Evolutionary conservation across 2,888 invertebrate genomes (phyloP).

Genomic region (Parnassius apollo): DNA sequence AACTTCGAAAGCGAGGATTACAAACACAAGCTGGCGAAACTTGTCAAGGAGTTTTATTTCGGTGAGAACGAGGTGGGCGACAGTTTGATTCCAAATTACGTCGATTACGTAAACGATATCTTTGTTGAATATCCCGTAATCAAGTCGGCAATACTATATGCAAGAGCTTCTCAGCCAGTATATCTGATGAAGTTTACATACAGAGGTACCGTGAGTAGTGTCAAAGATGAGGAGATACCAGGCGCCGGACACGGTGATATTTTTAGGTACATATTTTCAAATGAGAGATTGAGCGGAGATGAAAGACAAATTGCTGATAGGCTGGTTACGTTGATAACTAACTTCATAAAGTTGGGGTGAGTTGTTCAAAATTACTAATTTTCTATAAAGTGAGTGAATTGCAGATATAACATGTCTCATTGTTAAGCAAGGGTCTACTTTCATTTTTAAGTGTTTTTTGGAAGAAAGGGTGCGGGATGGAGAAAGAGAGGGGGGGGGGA

Average conservation of each 20-base stretch:
- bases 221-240: slow-evolving; percentile 14
- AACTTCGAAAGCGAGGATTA: slow-evolving; percentile 43
- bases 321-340: slow-evolving; percentile 50
- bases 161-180: slow-evolving; percentile 47
- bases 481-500: too few relatives aligned
- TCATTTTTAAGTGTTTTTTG: too few relatives aligned
- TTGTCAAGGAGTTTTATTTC: slow-evolving; percentile 64
- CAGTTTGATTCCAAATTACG: slow-evolving; percentile 41
- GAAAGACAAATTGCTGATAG: slow-evolving; percentile 42
- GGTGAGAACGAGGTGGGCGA: slow-evolving; percentile 35
- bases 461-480: too few relatives aligned
- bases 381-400: too few relatives aligned
- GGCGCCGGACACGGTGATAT: slow-evolving; percentile 38
- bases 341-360: slow-evolving; percentile 66
- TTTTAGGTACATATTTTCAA: slow-evolving; percentile 46
- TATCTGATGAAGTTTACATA: slow-evolving; percentile 56
- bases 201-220: slow-evolving; percentile 25
- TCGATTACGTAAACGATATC: slow-evolving; percentile 59
- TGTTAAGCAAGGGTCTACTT: too few relatives aligned
- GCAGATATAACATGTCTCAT: too few relatives aligned
- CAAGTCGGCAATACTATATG: slow-evolving; percentile 54
- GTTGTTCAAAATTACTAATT: slow-evolving; percentile 13
- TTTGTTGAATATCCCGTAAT: slow-evolving; percentile 57
- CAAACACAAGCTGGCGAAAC: slow-evolving; percentile 45
- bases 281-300: slow-evolving; percentile 32